phyloP scores from a whole-genome alignment of 1,140 invertebrate genomes.

The Aporrectodea caliginosa region DNA sequence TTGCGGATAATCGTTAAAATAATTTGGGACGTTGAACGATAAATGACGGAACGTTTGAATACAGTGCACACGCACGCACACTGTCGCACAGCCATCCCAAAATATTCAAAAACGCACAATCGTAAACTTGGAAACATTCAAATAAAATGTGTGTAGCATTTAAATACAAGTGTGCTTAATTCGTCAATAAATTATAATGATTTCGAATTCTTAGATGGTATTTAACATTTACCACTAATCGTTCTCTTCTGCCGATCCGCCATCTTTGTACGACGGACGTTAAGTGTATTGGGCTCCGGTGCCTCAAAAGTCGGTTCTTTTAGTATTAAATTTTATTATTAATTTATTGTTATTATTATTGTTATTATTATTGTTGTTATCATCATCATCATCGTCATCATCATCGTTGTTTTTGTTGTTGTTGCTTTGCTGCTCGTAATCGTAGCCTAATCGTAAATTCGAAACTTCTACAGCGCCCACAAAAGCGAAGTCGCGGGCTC shows the following conservation, averaged over 20 bases:
- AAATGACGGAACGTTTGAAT: no score
- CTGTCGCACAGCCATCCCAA: no score
- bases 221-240: not conserved
- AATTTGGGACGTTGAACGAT: no score
- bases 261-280: not conserved
- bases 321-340: not conserved
- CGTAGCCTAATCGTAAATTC: no score
- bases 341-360: not conserved
- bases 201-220: no score
- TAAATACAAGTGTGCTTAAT: not conserved
- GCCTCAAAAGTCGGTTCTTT: not conserved
- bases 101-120: not conserved
- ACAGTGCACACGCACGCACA: no score
- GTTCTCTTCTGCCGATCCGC: not conserved
- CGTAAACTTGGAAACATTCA: not conserved
- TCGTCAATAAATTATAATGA: no score
- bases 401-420: not conserved
- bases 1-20: no score
- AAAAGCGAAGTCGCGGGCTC: no score
- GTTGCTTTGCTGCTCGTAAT: not conserved
- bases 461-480: no score
- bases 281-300: no score
- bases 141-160: not conserved
- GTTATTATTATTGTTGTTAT: not conserved
- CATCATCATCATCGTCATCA: not conserved